Conservation (phyloP, 2,113 vertebrate species). For the Montifringilla adamsi region DNA sequence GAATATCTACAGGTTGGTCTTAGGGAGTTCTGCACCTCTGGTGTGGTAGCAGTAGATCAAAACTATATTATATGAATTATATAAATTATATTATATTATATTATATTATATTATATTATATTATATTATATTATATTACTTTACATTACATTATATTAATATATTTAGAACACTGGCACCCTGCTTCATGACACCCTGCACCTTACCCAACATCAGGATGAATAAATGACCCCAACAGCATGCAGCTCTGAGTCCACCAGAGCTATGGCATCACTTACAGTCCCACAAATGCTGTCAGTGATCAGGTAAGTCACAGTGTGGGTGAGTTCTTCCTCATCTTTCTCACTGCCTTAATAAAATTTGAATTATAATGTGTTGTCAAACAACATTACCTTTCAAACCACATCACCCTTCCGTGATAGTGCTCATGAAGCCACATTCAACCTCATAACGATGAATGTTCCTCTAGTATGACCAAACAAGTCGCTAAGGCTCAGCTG, state of each 20-base stretch:
- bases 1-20: neutral
- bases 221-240: neutral
- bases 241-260: neutral
- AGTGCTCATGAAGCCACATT: neutral
- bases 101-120: neutral
- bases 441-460: fast-evolving
- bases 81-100: neutral
- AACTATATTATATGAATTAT: neutral
- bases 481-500: neutral
- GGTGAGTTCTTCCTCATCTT: neutral
- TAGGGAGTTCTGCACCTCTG: neutral
- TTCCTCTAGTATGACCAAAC: neutral
- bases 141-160: neutral
- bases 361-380: neutral
- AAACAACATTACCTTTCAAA: neutral
- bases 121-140: neutral
- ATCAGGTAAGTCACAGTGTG: fast-evolving
- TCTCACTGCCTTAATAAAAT: neutral
- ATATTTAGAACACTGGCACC: neutral
- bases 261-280: neutral
- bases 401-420: neutral
- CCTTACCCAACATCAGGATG: neutral
- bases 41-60: neutral
- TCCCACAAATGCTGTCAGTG: neutral
- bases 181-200: neutral